Conservation (phyloP, 2,113 vertebrate species). For the Excalfactoria chinensis region DNA sequence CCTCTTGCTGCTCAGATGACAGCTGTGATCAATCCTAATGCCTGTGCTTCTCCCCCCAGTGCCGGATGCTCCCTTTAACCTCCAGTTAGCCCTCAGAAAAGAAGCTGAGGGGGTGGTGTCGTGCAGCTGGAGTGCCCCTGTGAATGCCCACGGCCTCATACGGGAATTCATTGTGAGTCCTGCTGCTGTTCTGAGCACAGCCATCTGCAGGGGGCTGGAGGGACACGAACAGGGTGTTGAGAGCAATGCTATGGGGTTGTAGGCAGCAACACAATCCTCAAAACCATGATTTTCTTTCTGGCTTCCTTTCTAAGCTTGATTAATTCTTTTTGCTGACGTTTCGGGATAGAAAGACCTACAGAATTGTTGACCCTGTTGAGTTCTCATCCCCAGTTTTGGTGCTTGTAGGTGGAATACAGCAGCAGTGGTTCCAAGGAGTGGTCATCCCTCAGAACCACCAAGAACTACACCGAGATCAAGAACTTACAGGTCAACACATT, state of each 20-base stretch:
- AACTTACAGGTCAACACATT: slow-evolving; percentile 78
- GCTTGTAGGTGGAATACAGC: slow-evolving; percentile 88
- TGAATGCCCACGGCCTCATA: slow-evolving; percentile 87
- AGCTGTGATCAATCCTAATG: rapidly evolving
- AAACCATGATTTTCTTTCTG: not conserved
- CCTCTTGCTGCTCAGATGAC: rapidly evolving
- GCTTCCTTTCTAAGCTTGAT: rapidly evolving
- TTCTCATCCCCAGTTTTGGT: not conserved
- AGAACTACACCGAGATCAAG: slow-evolving; percentile 79
- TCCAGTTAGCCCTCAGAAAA: slow-evolving; percentile 86
- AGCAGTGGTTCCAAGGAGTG: slow-evolving; percentile 83
- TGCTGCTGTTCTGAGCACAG: not conserved
- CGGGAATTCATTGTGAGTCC: slow-evolving; percentile 93
- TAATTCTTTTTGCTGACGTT: not conserved
- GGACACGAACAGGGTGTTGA: not conserved
- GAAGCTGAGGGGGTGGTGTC: slow-evolving; percentile 84
- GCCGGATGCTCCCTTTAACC: slow-evolving; percentile 89
- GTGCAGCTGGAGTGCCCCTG: slow-evolving; percentile 85
- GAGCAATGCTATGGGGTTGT: not conserved
- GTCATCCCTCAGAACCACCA: slow-evolving; percentile 83
- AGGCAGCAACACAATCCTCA: not conserved
- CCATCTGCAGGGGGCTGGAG: not conserved
- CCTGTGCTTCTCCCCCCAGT: slow-evolving; percentile 76
- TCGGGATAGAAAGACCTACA: not conserved
- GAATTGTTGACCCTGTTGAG: not conserved